A percentile compares a stretch with the other conserved stretches of the same genome.
phyloP scores from a whole-genome alignment of 2,888 invertebrate genomes.

The Neoscelio sp. region DNA sequence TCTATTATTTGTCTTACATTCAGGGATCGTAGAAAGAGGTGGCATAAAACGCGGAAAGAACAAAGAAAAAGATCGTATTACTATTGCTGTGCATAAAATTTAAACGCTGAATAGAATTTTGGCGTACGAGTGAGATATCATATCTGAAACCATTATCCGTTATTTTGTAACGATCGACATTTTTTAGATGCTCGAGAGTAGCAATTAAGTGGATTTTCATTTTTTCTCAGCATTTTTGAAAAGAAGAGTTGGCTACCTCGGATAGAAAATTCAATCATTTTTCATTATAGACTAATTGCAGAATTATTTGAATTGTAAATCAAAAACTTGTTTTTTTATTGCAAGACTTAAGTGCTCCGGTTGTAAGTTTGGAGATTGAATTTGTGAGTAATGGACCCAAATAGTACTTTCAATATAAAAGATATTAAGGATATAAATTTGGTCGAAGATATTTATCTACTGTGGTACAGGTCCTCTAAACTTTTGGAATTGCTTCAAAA shows the following conservation, averaged over 20 bases:
- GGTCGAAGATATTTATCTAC: constrained; percentile 9
- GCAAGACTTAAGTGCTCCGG: constrained; percentile 2
- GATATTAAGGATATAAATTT: constrained; percentile 54
- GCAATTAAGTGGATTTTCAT: too few relatives aligned
- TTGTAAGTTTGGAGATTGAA: constrained; percentile 31
- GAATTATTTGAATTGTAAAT: constrained; percentile 17
- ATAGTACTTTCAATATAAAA: constrained; percentile 42
- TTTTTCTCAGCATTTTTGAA: background rate
- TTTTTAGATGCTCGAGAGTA: background rate
- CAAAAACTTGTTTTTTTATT: constrained; percentile 11
- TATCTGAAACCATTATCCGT: constrained; percentile 5
- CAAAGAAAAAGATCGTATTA: constrained; percentile 30
- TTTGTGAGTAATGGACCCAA: constrained; percentile 50
- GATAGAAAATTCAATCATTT: background rate
- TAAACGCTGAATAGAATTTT: constrained; percentile 13
- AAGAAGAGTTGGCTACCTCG: background rate
- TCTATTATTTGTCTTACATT: constrained; percentile 57
- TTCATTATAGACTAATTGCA: constrained; percentile 11
- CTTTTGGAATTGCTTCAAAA: constrained; percentile 22
- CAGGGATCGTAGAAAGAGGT: constrained; percentile 27
- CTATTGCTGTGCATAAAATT: constrained; percentile 52
- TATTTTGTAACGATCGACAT: constrained; percentile 16
- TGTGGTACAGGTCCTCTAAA: constrained; percentile 6
- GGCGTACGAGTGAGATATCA: constrained; percentile 27
- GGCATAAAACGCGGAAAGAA: constrained; percentile 40